Base-by-base conservation (phyloP, 2,888 invertebrate genomes). In the Eretmocerus hayati region DNA sequence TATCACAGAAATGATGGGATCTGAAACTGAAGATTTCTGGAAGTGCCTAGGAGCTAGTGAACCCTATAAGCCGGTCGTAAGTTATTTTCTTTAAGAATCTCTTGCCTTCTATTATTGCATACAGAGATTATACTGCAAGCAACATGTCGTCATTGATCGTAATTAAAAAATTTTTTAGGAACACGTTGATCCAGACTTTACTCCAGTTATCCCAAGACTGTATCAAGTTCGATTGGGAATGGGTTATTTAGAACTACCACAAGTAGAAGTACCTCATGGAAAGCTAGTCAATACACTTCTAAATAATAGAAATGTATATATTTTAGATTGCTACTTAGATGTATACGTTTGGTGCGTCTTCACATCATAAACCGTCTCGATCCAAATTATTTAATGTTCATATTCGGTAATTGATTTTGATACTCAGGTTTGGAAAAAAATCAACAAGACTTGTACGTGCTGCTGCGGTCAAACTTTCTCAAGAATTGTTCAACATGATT, bases 201-300 rank as follows among this genome's bases (percentile, higher is more conserved):
- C 73, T 9, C 84, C 86, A 58, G 72, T 78, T 0, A 68, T 77
- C 13, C 87, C 94, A 1, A 81, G 90, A 5, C 73, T 97, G 46
- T 97, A 96, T 75, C 88, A 92, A 75, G 93, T 99, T 46, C 90
- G 93, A 63, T 79, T 99, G 13, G 97, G 99, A 39, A 96, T 95
- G 91, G 99, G 99, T 1, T 99, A 96, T 72, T 75, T 99, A 60
- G 99, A 99, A 74, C 76, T 99, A 61, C 97, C 97, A 3, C 99
- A 99, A 76, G 90, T 85, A 4, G 85, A 85, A 68, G 76, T 85
- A 32, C 81, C 87, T 0, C 84, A 85, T 56, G 81, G 82, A 52
- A 87, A 87, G 62, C 76, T 95, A 5, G 79, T 80, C 1, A 84
- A 90, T 59, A 81, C 80, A 1, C 75, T 90, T 58, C 79, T 99